Evolutionary conservation across 2,797 vertebrate species (phyloP).

Genomic region (Enoplosus armatus): DNA sequence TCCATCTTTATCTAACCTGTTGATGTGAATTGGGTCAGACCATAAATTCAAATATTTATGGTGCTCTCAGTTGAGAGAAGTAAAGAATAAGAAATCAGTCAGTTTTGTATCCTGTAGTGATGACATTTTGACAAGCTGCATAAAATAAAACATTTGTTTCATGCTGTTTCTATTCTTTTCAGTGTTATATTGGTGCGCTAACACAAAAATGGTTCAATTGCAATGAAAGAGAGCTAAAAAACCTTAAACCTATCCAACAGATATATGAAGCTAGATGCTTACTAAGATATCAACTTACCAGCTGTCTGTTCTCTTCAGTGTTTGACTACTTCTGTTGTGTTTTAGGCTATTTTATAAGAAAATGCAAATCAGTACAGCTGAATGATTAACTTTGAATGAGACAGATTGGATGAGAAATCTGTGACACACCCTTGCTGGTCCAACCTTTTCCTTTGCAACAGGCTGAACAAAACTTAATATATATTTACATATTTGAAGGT

Average conservation of each 20-base stretch:
- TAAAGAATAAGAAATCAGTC: not conserved
- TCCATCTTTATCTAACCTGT: not conserved
- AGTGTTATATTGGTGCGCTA: not conserved
- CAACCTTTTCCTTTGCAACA: not conserved
- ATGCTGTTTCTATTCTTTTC: not conserved
- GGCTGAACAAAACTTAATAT: not conserved
- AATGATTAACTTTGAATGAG: not conserved
- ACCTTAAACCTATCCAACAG: not conserved
- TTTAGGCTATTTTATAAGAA: slow-evolving; percentile 7
- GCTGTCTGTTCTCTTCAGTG: not conserved
- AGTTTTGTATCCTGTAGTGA: not conserved
- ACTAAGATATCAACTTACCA: no score
- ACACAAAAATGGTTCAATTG: not conserved
- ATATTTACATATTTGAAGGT: not conserved
- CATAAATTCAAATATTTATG: not conserved
- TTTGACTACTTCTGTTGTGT: not conserved
- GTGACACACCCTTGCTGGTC: not conserved
- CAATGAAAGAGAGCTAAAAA: not conserved
- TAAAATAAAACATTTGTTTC: not conserved
- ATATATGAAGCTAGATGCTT: no score
- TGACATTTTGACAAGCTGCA: not conserved
- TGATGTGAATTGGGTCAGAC: not conserved
- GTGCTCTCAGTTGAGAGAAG: not conserved
- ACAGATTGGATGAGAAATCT: not conserved
- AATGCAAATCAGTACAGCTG: slow-evolving; percentile 31